These are phyloP conservation scores for Leptura quadrifasciata DNA, from an alignment of 2,888 invertebrate species.

Conservation along the genomic window DNA sequence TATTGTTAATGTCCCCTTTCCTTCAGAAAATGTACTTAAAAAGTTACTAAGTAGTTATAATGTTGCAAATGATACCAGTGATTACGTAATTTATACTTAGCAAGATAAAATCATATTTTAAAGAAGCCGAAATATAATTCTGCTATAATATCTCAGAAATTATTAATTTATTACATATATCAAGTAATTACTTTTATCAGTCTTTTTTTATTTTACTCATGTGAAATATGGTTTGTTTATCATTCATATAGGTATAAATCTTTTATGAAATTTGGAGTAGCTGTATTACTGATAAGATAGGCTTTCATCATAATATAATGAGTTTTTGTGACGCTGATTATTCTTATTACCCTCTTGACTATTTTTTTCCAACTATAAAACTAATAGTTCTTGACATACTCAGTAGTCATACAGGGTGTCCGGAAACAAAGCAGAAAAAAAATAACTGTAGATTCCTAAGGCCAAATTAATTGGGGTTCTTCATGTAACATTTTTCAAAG, in stretches of 20 bases:
- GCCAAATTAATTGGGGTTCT: too few species aligned
- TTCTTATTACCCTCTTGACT: not conserved
- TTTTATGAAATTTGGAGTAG: constrained; percentile 7
- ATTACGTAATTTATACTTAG: not conserved
- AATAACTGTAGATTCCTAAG: too few species aligned
- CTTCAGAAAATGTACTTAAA: too few species aligned
- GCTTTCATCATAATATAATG: not conserved
- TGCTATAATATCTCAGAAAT: not conserved
- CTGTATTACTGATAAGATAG: constrained; percentile 1
- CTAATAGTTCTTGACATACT: not conserved
- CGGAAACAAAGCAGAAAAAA: too few species aligned
- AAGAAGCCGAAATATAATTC: not conserved
- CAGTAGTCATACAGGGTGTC: too few species aligned
- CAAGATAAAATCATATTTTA: not conserved
- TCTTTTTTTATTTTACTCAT: not conserved
- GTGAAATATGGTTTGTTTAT: not conserved
- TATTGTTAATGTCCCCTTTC: too few species aligned
- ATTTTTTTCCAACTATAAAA: not conserved
- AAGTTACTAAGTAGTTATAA: too few species aligned
- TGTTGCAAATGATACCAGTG: not conserved
- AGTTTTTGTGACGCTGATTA: not conserved
- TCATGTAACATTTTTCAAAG: too few species aligned
- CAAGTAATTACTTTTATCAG: not conserved
- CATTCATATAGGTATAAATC: not conserved
- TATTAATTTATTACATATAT: not conserved